Evolutionary conservation across 2,797 vertebrate species (phyloP).

Genomic region (Gephyroberyx darwinii): DNA sequence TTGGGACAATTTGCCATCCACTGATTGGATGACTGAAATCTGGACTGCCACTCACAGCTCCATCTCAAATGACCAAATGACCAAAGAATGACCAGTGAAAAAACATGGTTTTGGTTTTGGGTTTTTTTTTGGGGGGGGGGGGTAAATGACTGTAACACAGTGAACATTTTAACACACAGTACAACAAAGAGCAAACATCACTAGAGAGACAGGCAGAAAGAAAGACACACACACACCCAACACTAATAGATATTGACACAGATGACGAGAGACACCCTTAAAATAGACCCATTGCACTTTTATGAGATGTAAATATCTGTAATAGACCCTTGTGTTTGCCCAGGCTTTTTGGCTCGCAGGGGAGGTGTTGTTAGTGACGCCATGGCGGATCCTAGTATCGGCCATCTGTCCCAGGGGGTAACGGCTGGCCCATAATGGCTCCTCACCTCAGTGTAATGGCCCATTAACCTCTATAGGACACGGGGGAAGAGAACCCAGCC

Average conservation of each 20-base stretch:
- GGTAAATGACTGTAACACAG: too few species aligned
- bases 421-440: slow-evolving; percentile 40
- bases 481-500: slow-evolving; percentile 2
- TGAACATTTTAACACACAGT: too few species aligned
- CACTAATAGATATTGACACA: background rate
- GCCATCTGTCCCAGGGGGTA: slow-evolving; percentile 57
- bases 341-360: background rate
- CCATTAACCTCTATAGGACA: slow-evolving; percentile 53
- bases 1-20: too few species aligned
- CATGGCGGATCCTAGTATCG: background rate
- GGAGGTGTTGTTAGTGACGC: slow-evolving; percentile 35
- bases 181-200: too few species aligned
- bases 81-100: too few species aligned
- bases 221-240: background rate
- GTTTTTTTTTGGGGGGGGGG: too few species aligned
- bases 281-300: slow-evolving; percentile 3
- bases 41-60: too few species aligned
- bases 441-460: slow-evolving; percentile 45
- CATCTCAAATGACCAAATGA: too few species aligned
- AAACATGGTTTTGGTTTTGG: too few species aligned
- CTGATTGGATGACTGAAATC: too few species aligned
- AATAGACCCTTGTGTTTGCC: slow-evolving; percentile 21
- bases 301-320: background rate
- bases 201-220: too few species aligned
- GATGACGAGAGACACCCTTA: background rate